Evolutionary conservation across 2,113 vertebrate species (phyloP).

Genomic region (Beaufortia kweichowensis): DNA sequence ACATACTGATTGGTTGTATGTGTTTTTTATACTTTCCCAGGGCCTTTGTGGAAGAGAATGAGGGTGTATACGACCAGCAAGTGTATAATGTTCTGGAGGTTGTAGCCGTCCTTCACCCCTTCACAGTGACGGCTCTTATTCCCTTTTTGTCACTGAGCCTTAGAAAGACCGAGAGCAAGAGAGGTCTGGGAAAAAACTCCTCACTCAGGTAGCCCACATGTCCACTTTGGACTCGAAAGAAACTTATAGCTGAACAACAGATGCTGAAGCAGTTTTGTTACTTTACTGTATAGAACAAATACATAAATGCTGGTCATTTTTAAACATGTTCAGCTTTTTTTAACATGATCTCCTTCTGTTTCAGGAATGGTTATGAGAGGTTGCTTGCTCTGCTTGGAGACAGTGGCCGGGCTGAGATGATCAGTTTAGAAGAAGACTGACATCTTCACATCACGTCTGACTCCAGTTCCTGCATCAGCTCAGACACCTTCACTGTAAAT

Average conservation of each 20-base stretch:
- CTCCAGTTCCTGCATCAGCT: background rate
- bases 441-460: background rate
- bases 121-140: slow-evolving; percentile 78
- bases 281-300: background rate
- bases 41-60: slow-evolving; percentile 87
- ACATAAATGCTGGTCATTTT: no score
- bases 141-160: slow-evolving; percentile 82
- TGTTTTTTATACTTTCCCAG: slow-evolving; percentile 69
- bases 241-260: background rate
- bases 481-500: slow-evolving; percentile 1
- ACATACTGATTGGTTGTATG: background rate
- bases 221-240: background rate
- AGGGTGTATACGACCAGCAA: slow-evolving; percentile 79
- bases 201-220: slow-evolving; percentile 78
- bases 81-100: slow-evolving; percentile 83
- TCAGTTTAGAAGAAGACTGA: slow-evolving; percentile 80
- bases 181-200: slow-evolving; percentile 87
- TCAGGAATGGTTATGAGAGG: slow-evolving; percentile 86
- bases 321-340: no score
- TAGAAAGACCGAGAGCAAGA: slow-evolving; percentile 84
- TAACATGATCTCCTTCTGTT: slow-evolving; percentile 58
- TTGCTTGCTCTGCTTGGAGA: slow-evolving; percentile 85
- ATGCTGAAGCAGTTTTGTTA: background rate
- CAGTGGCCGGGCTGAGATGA: slow-evolving; percentile 85
- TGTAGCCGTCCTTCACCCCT: slow-evolving; percentile 78